Evolutionary conservation across 2,797 vertebrate genomes (phyloP).

Genomic region (Tokudaia muenninki): DNA sequence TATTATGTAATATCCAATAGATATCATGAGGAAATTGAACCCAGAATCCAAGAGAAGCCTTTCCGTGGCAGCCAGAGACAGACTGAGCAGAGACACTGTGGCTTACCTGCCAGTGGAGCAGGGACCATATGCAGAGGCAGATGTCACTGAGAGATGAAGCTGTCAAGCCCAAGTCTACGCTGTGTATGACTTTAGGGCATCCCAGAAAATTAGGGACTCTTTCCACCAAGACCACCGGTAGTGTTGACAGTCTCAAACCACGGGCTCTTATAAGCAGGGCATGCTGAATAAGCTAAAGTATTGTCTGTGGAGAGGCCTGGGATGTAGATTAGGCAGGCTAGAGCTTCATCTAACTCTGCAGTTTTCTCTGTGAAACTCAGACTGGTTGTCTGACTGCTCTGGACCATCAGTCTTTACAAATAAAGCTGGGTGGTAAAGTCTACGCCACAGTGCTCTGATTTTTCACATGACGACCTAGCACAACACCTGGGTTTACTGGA

Average conservation of each 20-base stretch:
- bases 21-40: background rate
- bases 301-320: background rate
- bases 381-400: background rate
- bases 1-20: background rate
- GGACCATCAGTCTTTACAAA: background rate
- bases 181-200: conserved; percentile 27
- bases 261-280: background rate
- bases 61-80: background rate
- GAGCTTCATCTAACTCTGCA: background rate
- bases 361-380: background rate
- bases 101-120: background rate
- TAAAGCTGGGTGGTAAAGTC: background rate
- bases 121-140: background rate
- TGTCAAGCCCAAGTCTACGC: background rate
- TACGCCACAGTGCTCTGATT: background rate
- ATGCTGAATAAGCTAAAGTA: background rate
- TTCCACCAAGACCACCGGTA: background rate
- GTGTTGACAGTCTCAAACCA: background rate
- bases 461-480: background rate
- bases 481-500: too few species aligned
- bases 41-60: background rate
- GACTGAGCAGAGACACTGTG: background rate
- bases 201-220: conserved; percentile 7
- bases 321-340: background rate
- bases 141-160: conserved; percentile 33